These are phyloP conservation scores for Hartigia nigra DNA, from an alignment of 2,888 invertebrate species.

Conservation along the genomic window DNA sequence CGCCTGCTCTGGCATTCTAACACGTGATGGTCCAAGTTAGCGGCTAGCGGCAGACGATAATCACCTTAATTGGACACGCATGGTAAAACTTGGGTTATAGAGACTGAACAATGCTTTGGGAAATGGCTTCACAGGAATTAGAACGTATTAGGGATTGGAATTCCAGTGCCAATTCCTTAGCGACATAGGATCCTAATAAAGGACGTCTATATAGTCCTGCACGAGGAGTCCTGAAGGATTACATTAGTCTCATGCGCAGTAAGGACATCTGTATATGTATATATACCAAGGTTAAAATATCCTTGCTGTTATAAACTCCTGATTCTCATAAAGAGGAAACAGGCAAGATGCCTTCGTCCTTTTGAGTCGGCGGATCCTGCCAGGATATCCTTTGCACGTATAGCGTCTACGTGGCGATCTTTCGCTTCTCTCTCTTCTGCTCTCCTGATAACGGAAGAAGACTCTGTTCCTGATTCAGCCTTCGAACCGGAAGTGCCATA, in stretches of 20 bases:
- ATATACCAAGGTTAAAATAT: background rate
- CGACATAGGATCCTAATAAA: background rate
- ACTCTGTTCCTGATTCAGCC: background rate
- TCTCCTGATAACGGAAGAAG: background rate
- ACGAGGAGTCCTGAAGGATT: background rate
- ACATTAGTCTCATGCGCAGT: background rate
- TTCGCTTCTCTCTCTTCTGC: background rate
- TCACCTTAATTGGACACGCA: conserved; percentile 10
- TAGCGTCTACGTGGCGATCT: background rate
- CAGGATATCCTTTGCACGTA: background rate
- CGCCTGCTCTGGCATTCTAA: background rate
- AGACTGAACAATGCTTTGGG: background rate
- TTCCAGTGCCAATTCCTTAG: background rate
- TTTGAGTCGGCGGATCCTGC: background rate
- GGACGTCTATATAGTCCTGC: background rate
- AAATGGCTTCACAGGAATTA: background rate
- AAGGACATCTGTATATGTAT: background rate
- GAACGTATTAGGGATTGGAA: background rate
- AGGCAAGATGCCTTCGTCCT: background rate
- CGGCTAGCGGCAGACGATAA: background rate
- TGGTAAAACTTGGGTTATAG: background rate
- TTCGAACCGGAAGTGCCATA: background rate
- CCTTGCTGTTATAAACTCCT: background rate
- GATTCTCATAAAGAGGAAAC: background rate
- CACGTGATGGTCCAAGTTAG: background rate